Base-by-base conservation (phyloP, 23 tunicate species). In the Trididemnum clinides region DNA sequence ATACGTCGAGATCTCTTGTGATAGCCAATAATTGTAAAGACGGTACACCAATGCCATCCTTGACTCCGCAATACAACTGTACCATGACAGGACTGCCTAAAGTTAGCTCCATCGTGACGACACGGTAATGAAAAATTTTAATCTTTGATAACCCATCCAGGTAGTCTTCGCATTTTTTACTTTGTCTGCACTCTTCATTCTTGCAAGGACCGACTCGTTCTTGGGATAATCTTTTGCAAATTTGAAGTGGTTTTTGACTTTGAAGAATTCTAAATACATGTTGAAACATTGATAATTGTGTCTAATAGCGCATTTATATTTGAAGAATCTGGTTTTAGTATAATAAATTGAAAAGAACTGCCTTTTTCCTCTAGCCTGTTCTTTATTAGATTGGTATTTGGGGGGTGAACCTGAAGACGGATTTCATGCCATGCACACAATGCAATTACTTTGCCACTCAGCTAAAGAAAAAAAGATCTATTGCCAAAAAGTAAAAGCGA, bases 71-170 rank as follows among this genome's bases (percentile, higher is more conserved):
- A 36, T 69, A 77, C 57, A 90, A 64, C 81, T 90, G 95, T 1
- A 90, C 85, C 25, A 63, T 32, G 19, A 90, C n/a, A 1, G 86
- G 71, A 1, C 38, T 49, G 28, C 95, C 95, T 20, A 76, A 59
- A 7, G 26, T 27, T 7, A 90, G 71, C 0, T 73, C 1, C 58
- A 63, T 80, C 21, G 79, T 85, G 62, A 90, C 85, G 37, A 29
- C 81, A 1, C 95, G 95, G n/a, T 39, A 64, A 50, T 90, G 95
- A 2, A 30, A 33, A n/a, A 90, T 85, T 2, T 27, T 59, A n/a
- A 71, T 35, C 32, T 58, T 73, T 58, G 81, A 72, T n/a, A 0
- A 1, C n/a, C 29, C 39, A 3, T 36, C 63, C 58, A 85, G 59
- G 69, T 70, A 32, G 80, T 84, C 87, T 26, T 22, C 30, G 57